These are phyloP conservation scores for Drosophila micromelanica DNA, from an alignment of 1,140 invertebrate genomes.

Conservation along the genomic window DNA sequence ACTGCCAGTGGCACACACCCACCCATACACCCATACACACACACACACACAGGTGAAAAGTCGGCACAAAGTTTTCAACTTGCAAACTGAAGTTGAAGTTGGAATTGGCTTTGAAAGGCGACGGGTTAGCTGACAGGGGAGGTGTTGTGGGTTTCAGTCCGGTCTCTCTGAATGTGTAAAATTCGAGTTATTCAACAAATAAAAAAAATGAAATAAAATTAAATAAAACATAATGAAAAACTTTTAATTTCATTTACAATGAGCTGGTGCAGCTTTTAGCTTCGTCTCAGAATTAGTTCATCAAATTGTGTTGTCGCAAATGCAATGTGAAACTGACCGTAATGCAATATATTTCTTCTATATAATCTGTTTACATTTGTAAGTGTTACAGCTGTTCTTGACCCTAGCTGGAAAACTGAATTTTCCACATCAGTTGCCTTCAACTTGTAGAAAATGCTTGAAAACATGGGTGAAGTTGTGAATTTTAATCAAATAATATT, in stretches of 20 bases:
- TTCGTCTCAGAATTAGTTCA: conserved; percentile 21
- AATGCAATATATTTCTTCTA: not conserved
- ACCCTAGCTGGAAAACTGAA: no score
- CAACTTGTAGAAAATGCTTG: no score
- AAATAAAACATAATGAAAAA: conserved; percentile 36
- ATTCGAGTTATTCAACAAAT: conserved; percentile 25
- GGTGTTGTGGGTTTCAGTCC: not conserved
- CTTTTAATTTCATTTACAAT: conserved; percentile 77
- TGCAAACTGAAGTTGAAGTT: conserved; percentile 37
- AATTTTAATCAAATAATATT: no score
- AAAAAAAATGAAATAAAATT: conserved; percentile 27
- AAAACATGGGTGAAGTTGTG: no score
- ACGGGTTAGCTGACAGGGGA: not conserved
- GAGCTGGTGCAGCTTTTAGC: conserved; percentile 45
- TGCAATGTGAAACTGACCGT: conserved; percentile 11
- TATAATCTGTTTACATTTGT: not conserved
- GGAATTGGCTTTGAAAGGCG: conserved; percentile 34
- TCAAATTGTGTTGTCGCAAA: conserved; percentile 19
- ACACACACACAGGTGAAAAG: conserved; percentile 39
- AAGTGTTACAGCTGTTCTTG: no score
- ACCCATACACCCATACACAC: conserved; percentile 25
- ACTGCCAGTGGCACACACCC: conserved; percentile 60
- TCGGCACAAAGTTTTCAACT: conserved; percentile 39
- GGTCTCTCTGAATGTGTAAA: conserved; percentile 5
- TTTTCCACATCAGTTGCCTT: no score